phyloP scores from a whole-genome alignment of 2,797 vertebrate species.

The Gymnoscopelus braueri region DNA sequence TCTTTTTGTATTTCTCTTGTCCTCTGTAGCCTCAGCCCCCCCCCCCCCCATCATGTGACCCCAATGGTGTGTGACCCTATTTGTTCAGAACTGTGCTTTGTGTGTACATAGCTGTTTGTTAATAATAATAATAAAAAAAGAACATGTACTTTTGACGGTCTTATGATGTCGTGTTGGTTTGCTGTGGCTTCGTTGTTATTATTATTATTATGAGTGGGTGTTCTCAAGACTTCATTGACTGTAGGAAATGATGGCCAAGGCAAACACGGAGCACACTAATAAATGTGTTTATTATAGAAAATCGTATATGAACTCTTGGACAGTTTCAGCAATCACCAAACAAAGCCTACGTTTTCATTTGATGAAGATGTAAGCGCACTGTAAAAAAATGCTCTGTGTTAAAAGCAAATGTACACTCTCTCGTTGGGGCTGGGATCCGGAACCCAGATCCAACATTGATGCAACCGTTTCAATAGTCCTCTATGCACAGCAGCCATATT shows the following conservation, averaged over 20 bases:
- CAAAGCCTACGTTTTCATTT: constrained; percentile 21
- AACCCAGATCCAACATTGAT: too few relatives aligned
- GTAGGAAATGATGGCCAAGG: neutral
- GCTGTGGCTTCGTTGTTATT: neutral
- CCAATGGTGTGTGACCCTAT: constrained; percentile 66
- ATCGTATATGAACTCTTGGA: constrained; percentile 25
- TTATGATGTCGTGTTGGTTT: neutral
- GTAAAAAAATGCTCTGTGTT: too few relatives aligned
- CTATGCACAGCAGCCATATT: constrained; percentile 2
- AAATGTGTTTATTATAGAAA: constrained; percentile 47
- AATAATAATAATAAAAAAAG: constrained; percentile 73
- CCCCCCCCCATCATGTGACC: constrained; percentile 38
- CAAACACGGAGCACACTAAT: constrained; percentile 18
- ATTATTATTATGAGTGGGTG: too few relatives aligned
- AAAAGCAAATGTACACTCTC: constrained; percentile 14
- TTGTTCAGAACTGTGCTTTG: constrained; percentile 72
- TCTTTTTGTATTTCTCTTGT: constrained; percentile 41
- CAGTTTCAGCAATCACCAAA: constrained; percentile 31
- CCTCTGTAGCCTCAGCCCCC: constrained; percentile 42
- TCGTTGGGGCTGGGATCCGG: constrained; percentile 15
- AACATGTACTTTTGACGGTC: constrained; percentile 71
- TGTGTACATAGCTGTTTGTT: constrained; percentile 83
- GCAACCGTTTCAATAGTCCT: too few relatives aligned
- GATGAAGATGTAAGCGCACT: too few relatives aligned
- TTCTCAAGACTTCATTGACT: neutral